Base-by-base conservation (phyloP, 2,113 vertebrate species). In the Eupsittula cactorum region DNA sequence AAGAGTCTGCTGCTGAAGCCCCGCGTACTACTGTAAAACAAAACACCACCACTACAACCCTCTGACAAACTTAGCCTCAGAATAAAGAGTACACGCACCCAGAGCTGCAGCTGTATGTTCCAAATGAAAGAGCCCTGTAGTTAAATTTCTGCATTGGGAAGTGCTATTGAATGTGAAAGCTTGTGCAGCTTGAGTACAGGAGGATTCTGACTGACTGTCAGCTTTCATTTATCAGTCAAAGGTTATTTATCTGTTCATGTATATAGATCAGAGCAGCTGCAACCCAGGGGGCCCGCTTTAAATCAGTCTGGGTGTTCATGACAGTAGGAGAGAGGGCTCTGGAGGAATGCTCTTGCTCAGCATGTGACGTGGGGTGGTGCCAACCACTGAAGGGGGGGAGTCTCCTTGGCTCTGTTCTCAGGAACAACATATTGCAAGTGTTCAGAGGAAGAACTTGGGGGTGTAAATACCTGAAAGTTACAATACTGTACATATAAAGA, bases 121-220 rank as follows among this genome's bases (percentile, higher is more conserved):
- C 41, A 42, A 60, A 64, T 16, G 80, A 5, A 70, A 71, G 91
- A 94, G 85, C 90, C 91, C 82, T 50, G 88, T 79, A 92, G 94
- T 86, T 83, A 85, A 60, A 87, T 97, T 49, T 53, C 67, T 85
- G 86, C 63, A 9, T 85, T 77, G 75, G 70, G 67, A 76, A 95
- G 84, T 5, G 42, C 86, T 62, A 97, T 96, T 77, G 76, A 75
- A 96, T 86, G 77, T 93, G 96, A 97, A 97, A 74, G 95, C 82
- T 79, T 6, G 53, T 50, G 94, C 69, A 39, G 86, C 78, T 52
- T 55, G 90, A 86, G 44, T 83, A 29, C 80, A 81, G 94, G 86
- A 94, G 90, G 90, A 93, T 90, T 52, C 94, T 9, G 53, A 23
- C 92, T 97, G 95, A 23, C 92, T 97, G 95, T 97, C 96, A 94